Percentiles rank a stretch among this genome's conserved stretches.
These are phyloP conservation scores for Sinonovacula constricta DNA, from an alignment of 1,140 invertebrate species.

Conservation along the genomic window DNA sequence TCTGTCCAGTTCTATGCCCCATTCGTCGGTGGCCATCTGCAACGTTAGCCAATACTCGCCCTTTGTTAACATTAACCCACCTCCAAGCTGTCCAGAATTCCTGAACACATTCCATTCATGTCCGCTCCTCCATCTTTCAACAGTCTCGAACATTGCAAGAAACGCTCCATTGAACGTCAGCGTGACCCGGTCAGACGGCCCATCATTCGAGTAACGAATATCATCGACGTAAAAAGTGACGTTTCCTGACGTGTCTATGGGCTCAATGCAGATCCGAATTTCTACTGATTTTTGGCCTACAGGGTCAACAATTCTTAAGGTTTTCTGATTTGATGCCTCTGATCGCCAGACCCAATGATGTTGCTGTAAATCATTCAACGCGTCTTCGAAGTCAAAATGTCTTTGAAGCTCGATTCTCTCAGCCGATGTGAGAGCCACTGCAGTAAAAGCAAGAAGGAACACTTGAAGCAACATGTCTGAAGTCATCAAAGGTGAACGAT, in stretches of 20 bases:
- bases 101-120: conserved; percentile 45
- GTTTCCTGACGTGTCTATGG: conserved; percentile 1
- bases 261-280: conserved; percentile 1
- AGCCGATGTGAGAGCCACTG: too few relatives aligned
- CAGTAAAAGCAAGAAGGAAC: too few relatives aligned
- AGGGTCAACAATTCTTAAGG: conserved; percentile 12
- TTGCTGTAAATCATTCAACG: background rate
- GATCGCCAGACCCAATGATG: conserved; percentile 37
- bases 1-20: conserved; percentile 45
- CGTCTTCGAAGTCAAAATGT: conserved; percentile 42
- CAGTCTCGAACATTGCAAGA: conserved; percentile 18
- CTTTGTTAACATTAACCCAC: background rate
- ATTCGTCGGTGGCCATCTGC: conserved; percentile 14
- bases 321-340: conserved; percentile 23
- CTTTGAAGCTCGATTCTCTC: conserved; percentile 40
- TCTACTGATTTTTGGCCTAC: background rate
- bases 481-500: too few relatives aligned
- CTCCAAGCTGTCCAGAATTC: conserved; percentile 25
- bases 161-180: conserved; percentile 7
- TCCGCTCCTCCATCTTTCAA: conserved; percentile 41
- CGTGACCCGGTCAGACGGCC: conserved; percentile 2
- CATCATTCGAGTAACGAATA: conserved; percentile 37
- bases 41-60: conserved; percentile 12
- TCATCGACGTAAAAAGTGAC: conserved; percentile 27
- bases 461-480: too few relatives aligned